Evolutionary conservation across 2,888 invertebrate genomes (phyloP).

Genomic region (Synanthedon vespiformis): DNA sequence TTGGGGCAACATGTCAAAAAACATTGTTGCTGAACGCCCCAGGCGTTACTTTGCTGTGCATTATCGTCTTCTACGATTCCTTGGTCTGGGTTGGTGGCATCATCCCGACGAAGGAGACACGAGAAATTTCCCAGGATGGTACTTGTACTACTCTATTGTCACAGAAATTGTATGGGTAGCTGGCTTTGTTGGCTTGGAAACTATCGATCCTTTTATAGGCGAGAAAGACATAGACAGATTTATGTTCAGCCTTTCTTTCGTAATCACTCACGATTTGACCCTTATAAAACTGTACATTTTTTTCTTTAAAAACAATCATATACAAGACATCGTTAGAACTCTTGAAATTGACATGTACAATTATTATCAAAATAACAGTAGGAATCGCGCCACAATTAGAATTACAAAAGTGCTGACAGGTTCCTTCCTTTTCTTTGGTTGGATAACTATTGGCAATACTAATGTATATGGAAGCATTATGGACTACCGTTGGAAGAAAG

Average conservation of each 20-base stretch:
- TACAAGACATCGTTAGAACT: slow-evolving; percentile 48
- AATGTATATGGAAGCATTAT: slow-evolving; percentile 48
- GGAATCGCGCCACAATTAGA: slow-evolving; percentile 35
- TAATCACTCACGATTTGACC: slow-evolving; percentile 58
- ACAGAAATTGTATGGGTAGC: slow-evolving; percentile 54
- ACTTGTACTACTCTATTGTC: slow-evolving; percentile 46
- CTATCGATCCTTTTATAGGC: slow-evolving; percentile 58
- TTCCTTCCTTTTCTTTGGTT: slow-evolving; percentile 52
- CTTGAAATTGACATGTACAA: slow-evolving; percentile 42
- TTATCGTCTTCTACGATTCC: slow-evolving; percentile 39
- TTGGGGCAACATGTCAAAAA: background rate
- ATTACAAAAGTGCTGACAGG: slow-evolving; percentile 40
- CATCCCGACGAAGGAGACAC: slow-evolving; percentile 47
- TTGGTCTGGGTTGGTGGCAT: slow-evolving; percentile 64
- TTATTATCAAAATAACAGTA: slow-evolving; percentile 46
- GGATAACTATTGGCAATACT: slow-evolving; percentile 54
- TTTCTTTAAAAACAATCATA: slow-evolving; percentile 47
- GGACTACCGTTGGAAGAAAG: slow-evolving; percentile 46
- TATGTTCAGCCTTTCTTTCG: slow-evolving; percentile 62
- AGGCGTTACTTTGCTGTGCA: slow-evolving; percentile 45
- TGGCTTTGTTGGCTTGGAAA: slow-evolving; percentile 57
- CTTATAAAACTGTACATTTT: slow-evolving; percentile 54
- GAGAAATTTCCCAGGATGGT: slow-evolving; percentile 46
- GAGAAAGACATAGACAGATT: slow-evolving; percentile 56
- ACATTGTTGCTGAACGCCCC: slow-evolving; percentile 18